Percentiles rank a stretch among this genome's conserved stretches.
Evolutionary conservation across 2,888 invertebrate species (phyloP).

Genomic region (Nasonovia ribisnigri): DNA sequence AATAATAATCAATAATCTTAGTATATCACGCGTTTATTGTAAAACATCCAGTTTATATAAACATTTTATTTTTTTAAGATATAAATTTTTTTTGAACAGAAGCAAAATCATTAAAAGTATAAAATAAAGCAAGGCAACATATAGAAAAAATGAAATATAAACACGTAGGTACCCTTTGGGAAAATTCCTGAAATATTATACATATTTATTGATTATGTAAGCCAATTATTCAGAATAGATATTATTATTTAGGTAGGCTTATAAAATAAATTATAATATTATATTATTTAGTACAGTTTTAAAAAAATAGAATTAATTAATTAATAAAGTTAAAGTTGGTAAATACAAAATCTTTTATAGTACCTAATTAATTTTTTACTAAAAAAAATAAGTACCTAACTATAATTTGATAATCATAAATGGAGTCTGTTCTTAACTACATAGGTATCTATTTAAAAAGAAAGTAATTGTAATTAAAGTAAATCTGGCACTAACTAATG

Average conservation of each 20-base stretch:
- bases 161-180: not conserved
- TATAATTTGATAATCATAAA: not conserved
- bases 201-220: not conserved
- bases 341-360: not conserved
- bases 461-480: not conserved
- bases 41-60: not conserved
- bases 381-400: not conserved
- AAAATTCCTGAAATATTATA: not conserved
- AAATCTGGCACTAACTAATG: not conserved
- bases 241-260: not conserved
- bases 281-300: not conserved
- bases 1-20: not conserved
- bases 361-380: not conserved
- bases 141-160: not conserved
- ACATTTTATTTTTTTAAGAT: not conserved
- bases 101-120: not conserved
- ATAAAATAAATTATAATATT: not conserved
- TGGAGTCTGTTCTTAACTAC: not conserved
- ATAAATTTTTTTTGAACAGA: not conserved
- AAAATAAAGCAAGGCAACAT: not conserved
- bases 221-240: not conserved
- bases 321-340: not conserved
- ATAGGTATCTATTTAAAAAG: not conserved
- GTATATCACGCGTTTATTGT: not conserved
- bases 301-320: not conserved